Evolutionary conservation across 2,113 vertebrate genomes (phyloP).

Genomic region (Marcusenius ussheri): DNA sequence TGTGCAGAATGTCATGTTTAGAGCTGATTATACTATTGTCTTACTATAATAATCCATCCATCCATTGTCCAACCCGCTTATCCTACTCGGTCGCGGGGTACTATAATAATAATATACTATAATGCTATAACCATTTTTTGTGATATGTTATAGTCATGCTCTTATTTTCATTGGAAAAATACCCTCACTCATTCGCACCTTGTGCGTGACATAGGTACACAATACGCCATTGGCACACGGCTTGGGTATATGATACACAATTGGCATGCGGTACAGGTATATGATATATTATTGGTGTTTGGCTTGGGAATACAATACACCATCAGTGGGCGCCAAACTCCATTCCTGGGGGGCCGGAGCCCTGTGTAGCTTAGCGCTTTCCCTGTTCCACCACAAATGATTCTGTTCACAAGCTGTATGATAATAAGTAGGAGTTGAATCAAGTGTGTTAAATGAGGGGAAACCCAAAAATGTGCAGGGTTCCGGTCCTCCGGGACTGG

Average conservation of each 20-base stretch:
- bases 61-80: too few species aligned
- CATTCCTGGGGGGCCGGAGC: too few species aligned
- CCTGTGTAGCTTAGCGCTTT: too few species aligned
- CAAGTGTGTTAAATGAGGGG: too few species aligned
- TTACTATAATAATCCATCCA: neutral
- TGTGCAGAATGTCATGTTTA: neutral
- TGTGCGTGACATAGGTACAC: neutral
- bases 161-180: neutral
- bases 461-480: too few species aligned
- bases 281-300: neutral
- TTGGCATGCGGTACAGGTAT: neutral
- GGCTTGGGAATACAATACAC: too few species aligned
- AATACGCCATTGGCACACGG: neutral
- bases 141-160: neutral
- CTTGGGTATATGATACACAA: neutral
- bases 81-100: neutral
- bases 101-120: neutral
- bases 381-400: too few species aligned
- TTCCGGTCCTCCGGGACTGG: too few species aligned
- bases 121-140: neutral
- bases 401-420: too few species aligned
- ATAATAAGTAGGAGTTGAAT: too few species aligned
- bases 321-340: neutral
- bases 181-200: neutral
- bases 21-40: neutral